Percentiles rank a stretch among this genome's conserved stretches.
Evolutionary conservation across 2,113 vertebrate species (phyloP).

Genomic region (Albula glossodonta): DNA sequence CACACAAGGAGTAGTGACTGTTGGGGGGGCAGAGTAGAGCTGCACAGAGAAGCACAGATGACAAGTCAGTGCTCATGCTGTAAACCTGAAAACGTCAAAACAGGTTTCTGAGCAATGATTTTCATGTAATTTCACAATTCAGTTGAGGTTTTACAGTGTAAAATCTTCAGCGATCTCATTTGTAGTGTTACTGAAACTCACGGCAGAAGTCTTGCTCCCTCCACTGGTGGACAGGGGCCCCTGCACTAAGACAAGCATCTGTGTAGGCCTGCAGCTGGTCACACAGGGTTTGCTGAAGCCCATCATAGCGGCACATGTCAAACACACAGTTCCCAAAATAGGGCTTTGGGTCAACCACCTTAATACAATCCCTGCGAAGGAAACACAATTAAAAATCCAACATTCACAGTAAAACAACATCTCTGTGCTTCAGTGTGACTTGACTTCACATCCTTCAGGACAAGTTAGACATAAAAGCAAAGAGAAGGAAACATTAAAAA

Average conservation of each 20-base stretch:
- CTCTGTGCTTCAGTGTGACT: background rate
- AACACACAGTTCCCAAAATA: conserved; percentile 74
- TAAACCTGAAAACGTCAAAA: background rate
- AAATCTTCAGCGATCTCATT: too few relatives aligned
- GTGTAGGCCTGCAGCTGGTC: conserved; percentile 77
- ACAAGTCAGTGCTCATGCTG: background rate
- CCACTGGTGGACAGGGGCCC: conserved; percentile 71
- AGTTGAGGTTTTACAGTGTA: background rate
- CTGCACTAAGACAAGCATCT: conserved; percentile 67
- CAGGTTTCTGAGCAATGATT: background rate
- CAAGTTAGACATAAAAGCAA: too few relatives aligned
- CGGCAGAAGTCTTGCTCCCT: conserved; percentile 73
- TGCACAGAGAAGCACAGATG: conserved; percentile 26
- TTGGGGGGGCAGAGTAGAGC: conserved; percentile 71
- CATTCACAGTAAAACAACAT: background rate
- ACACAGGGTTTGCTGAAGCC: conserved; percentile 66
- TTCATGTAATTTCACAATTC: background rate
- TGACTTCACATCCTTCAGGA: too few relatives aligned
- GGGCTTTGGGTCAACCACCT: conserved; percentile 59
- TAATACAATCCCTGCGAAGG: conserved; percentile 66
- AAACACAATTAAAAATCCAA: background rate
- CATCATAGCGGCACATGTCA: conserved; percentile 76
- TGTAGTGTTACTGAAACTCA: conserved; percentile 56
- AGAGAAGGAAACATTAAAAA: too few relatives aligned
- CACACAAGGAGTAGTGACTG: conserved; percentile 75